Percentiles rank a stretch among this genome's conserved stretches.
phyloP scores from a whole-genome alignment of 2,113 vertebrate genomes.

The Ochotona princeps region DNA sequence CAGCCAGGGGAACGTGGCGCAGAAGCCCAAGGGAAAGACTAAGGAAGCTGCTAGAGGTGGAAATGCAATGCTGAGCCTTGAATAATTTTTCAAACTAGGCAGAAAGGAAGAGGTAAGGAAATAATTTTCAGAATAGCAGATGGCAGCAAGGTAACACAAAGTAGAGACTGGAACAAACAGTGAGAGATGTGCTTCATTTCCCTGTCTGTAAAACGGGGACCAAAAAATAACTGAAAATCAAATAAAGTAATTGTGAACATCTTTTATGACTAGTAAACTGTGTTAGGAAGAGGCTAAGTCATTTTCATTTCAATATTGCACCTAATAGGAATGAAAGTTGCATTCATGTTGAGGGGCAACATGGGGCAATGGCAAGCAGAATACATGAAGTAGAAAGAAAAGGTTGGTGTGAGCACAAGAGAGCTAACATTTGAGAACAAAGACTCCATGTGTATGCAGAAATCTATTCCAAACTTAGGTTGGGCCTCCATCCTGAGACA shows the following conservation, averaged over 20 bases:
- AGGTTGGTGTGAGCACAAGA: background rate
- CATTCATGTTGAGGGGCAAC: too few relatives aligned
- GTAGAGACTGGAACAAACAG: background rate
- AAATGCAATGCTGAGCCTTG: background rate
- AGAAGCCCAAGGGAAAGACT: background rate
- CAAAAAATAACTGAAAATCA: background rate
- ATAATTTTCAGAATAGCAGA: background rate
- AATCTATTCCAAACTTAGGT: background rate
- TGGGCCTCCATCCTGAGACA: background rate
- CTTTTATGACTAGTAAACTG: background rate
- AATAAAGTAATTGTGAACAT: background rate
- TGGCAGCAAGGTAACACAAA: background rate
- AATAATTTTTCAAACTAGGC: background rate
- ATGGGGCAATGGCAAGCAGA: fast-evolving
- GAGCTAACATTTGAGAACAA: background rate
- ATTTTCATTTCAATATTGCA: too few relatives aligned
- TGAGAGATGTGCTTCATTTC: background rate
- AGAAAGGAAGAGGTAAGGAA: background rate
- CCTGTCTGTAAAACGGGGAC: background rate
- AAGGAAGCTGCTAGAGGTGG: background rate
- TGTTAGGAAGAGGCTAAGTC: background rate
- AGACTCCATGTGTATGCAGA: background rate
- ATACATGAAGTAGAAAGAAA: fast-evolving
- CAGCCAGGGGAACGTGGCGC: too few relatives aligned
- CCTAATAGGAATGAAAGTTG: background rate